Evolutionary conservation across 2,113 vertebrate genomes (phyloP).

Genomic region (Scolopax mira): DNA sequence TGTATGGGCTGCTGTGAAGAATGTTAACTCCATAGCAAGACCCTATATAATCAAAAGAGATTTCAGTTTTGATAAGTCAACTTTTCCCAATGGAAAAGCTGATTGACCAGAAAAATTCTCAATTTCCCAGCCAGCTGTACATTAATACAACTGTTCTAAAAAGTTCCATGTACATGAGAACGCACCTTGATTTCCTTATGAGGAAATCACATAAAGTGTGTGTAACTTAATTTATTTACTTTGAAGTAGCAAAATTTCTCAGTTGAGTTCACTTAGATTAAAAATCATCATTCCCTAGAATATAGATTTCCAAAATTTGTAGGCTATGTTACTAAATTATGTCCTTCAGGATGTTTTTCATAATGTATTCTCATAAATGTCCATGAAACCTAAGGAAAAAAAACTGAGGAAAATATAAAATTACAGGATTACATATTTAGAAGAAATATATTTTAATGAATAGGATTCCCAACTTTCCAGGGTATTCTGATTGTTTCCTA

Average conservation of each 20-base stretch:
- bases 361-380: not conserved
- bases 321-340: not conserved
- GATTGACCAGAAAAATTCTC: not conserved
- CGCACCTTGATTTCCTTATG: not conserved
- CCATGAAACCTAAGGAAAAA: not conserved
- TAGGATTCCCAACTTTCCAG: not conserved
- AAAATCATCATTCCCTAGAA: not conserved
- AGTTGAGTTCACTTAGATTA: not conserved
- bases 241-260: not conserved
- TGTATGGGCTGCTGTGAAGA: fast-evolving
- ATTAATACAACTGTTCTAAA: not conserved
- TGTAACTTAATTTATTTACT: not conserved
- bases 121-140: not conserved
- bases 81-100: not conserved
- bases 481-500: not conserved
- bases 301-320: not conserved
- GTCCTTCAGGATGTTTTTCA: not conserved
- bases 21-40: not conserved
- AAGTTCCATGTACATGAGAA: not conserved
- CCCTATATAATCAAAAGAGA: not conserved
- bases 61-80: not conserved
- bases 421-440: not conserved
- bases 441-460: not conserved
- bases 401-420: not conserved
- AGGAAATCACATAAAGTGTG: not conserved